A percentile compares a stretch with the other conserved stretches of the same genome.
Conservation (phyloP, 2,797 vertebrate species). For the Nyctalus aviator region DNA sequence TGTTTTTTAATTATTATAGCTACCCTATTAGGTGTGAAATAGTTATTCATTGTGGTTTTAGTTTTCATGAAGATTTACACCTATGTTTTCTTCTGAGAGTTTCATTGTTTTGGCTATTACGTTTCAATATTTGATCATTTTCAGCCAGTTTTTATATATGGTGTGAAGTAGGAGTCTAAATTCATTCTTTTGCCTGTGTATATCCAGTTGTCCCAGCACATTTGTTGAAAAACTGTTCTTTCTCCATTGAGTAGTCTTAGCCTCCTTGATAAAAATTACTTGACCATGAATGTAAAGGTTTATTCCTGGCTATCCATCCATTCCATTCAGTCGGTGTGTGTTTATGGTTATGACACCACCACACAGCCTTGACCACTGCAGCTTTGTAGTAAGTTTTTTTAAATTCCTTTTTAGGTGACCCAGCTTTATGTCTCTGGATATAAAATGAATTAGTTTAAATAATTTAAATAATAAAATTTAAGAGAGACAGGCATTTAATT, state of each 20-base stretch:
- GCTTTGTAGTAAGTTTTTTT: background rate
- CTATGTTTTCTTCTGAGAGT: background rate
- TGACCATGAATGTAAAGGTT: background rate
- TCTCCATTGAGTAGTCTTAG: background rate
- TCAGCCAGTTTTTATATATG: background rate
- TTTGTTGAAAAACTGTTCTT: background rate
- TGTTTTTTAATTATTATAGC: background rate
- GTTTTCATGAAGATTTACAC: conserved; percentile 23
- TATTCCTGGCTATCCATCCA: background rate
- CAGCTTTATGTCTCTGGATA: background rate
- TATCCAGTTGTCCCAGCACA: background rate
- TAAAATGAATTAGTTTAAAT: background rate
- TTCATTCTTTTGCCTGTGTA: background rate
- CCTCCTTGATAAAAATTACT: background rate
- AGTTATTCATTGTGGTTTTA: background rate
- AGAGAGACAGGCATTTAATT: background rate
- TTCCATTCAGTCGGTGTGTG: background rate
- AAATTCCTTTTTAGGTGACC: background rate
- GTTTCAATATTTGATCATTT: background rate
- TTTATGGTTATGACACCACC: background rate
- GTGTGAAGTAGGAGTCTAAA: background rate
- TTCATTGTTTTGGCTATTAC: background rate
- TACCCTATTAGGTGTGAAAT: background rate
- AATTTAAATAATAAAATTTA: conserved; percentile 27
- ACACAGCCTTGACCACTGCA: background rate